A percentile compares a stretch with the other conserved stretches of the same genome.
These are phyloP conservation scores for Erithacus rubecula DNA, from an alignment of 2,797 vertebrate species.

Conservation along the genomic window DNA sequence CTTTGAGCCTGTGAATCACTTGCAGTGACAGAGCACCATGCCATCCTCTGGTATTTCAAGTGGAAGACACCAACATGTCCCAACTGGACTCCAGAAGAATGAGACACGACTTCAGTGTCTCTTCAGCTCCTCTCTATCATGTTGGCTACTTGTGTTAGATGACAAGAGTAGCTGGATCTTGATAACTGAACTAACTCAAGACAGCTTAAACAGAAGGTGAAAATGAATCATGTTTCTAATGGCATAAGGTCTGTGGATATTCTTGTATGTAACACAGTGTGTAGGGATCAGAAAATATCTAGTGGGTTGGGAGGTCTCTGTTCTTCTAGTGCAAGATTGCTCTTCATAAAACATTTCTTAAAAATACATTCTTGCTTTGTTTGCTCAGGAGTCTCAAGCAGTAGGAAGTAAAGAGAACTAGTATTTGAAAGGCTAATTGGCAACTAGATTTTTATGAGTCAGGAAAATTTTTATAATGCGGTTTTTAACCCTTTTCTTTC, in stretches of 20 bases:
- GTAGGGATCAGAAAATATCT: background rate
- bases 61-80: background rate
- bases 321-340: background rate
- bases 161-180: background rate
- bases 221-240: background rate
- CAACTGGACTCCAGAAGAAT: background rate
- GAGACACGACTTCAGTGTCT: background rate
- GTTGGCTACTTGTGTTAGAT: background rate
- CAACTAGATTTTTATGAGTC: background rate
- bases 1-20: background rate
- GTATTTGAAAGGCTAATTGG: background rate
- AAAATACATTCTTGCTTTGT: background rate
- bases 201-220: background rate
- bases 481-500: background rate
- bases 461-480: background rate
- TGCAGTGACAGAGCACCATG: background rate
- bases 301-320: fast-evolving
- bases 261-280: background rate
- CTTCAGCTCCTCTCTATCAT: background rate
- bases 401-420: background rate
- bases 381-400: background rate
- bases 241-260: background rate
- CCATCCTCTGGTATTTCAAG: background rate
- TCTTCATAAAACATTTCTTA: background rate
- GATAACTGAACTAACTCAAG: background rate